These are phyloP conservation scores for Melanotaenia parkinsoni DNA, from an alignment of 2,797 vertebrate species.

Conservation along the genomic window DNA sequence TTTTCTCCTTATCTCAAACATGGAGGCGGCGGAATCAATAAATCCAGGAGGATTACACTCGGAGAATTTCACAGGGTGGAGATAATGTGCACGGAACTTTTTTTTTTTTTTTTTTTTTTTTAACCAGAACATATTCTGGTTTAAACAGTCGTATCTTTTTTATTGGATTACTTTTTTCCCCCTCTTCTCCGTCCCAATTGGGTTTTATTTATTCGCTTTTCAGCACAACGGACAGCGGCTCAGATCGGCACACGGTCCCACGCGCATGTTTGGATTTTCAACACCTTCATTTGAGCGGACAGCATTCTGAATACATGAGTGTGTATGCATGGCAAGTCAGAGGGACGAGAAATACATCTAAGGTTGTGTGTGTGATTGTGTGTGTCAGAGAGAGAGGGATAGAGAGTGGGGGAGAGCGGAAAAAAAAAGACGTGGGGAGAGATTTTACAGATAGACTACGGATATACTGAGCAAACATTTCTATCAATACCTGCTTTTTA, in stretches of 20 bases:
- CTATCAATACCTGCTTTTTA: neutral
- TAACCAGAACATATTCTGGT: neutral
- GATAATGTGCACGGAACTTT: constrained; percentile 23
- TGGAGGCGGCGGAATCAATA: constrained; percentile 43
- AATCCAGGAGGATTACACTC: constrained; percentile 60
- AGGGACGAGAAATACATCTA: constrained; percentile 7
- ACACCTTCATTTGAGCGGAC: constrained; percentile 26
- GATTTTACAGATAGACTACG: neutral
- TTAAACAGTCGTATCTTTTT: constrained; percentile 30
- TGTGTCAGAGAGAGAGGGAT: neutral
- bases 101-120: neutral
- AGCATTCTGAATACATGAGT: constrained; percentile 5
- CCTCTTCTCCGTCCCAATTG: neutral
- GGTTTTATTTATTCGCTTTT: constrained; percentile 15
- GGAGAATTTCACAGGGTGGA: constrained; percentile 32
- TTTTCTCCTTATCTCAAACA: constrained; percentile 35
- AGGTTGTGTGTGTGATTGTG: neutral
- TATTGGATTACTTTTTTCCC: constrained; percentile 35
- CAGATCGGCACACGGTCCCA: constrained; percentile 12
- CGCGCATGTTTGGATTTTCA: constrained; percentile 50
- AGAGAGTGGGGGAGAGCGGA: neutral
- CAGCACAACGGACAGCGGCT: constrained; percentile 67
- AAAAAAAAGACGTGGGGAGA: neutral
- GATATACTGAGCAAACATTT: constrained; percentile 12
- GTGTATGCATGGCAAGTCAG: constrained; percentile 22